phyloP scores from a whole-genome alignment of 2,113 vertebrate genomes.

The Micronisus gabar region DNA sequence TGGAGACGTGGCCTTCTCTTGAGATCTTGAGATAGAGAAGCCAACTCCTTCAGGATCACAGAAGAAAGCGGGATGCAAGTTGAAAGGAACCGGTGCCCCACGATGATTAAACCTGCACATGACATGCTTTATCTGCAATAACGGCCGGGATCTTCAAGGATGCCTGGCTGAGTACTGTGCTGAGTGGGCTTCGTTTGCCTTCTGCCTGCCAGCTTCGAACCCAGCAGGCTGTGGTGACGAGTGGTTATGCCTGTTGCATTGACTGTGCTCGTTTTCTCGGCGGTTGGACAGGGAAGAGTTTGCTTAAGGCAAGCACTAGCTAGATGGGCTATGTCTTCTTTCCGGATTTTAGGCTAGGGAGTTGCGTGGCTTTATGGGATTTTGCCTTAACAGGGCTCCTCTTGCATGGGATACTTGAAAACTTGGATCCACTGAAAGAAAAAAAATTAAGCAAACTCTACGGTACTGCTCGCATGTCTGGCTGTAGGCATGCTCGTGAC shows the following conservation, averaged over 20 bases:
- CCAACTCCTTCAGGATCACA: neutral
- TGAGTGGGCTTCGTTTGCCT: neutral
- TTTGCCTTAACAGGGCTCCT: neutral
- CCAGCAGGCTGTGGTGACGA: neutral
- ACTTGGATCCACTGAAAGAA: neutral
- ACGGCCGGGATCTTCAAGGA: neutral
- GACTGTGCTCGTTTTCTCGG: fast-evolving
- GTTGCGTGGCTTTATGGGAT: neutral
- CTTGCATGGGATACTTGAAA: neutral
- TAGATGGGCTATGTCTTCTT: neutral
- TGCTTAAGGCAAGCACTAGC: neutral
- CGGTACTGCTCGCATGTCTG: neutral
- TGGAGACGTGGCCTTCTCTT: neutral
- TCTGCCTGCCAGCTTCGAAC: neutral
- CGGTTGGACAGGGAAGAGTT: neutral
- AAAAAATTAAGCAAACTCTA: neutral
- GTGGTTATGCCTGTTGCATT: neutral
- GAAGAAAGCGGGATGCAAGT: neutral
- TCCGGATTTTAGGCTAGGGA: neutral
- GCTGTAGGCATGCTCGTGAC: neutral
- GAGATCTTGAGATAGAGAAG: neutral
- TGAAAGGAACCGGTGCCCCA: neutral
- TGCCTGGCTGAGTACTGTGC: neutral
- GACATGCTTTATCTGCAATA: neutral
- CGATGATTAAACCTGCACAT: fast-evolving